A percentile compares a stretch with the other conserved stretches of the same genome.
These are phyloP conservation scores for Norana najaformis DNA, from an alignment of 2,888 invertebrate species.

Conservation along the genomic window DNA sequence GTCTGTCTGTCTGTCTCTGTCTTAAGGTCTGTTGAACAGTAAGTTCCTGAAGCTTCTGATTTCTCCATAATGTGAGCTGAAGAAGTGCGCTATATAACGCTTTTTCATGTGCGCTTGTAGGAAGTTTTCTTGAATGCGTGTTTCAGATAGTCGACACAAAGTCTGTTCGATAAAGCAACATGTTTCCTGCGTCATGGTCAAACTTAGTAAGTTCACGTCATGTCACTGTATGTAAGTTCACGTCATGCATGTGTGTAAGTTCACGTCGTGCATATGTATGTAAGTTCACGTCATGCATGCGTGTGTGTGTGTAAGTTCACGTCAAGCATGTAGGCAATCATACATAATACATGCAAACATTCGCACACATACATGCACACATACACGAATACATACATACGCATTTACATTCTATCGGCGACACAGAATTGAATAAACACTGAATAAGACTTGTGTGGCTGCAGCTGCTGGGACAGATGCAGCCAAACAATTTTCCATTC, in stretches of 20 bases:
- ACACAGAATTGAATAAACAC: background rate
- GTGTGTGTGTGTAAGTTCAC: too few relatives aligned
- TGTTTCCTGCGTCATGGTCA: background rate
- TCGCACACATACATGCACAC: too few relatives aligned
- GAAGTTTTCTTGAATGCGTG: background rate
- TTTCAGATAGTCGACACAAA: constrained; percentile 4
- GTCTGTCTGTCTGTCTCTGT: too few relatives aligned
- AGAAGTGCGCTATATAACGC: background rate
- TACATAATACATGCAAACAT: background rate
- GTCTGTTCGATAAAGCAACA: constrained; percentile 17
- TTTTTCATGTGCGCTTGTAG: background rate
- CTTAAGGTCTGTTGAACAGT: too few relatives aligned
- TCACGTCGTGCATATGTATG: background rate
- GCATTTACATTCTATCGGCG: too few relatives aligned
- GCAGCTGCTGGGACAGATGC: too few relatives aligned
- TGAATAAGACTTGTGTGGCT: too few relatives aligned
- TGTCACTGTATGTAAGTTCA: background rate
- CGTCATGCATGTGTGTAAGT: background rate
- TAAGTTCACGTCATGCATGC: too few relatives aligned
- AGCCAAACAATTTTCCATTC: too few relatives aligned
- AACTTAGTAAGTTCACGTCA: background rate
- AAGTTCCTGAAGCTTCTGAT: too few relatives aligned
- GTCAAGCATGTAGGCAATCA: background rate
- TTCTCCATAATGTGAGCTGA: too few relatives aligned
- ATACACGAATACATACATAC: background rate